These are phyloP conservation scores for Fulica atra DNA, from an alignment of 2,113 vertebrate species.

Conservation along the genomic window DNA sequence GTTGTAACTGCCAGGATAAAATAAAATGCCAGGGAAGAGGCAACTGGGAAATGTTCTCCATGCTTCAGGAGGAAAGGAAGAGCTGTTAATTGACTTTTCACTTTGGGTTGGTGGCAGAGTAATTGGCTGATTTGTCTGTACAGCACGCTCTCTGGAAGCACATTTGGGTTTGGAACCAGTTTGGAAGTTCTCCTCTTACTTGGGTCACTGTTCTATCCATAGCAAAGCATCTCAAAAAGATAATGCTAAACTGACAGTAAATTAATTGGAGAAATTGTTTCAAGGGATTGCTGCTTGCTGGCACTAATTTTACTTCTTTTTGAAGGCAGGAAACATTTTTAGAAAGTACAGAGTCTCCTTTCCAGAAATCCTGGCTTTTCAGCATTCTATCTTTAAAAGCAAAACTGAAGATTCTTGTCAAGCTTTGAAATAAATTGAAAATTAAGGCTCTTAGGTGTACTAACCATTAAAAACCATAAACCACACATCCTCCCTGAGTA, in stretches of 20 bases:
- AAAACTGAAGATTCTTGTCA: not conserved
- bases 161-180: not conserved
- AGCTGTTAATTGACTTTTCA: not conserved
- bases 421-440: not conserved
- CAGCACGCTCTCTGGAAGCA: not conserved
- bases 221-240: conserved; percentile 10
- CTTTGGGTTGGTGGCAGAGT: not conserved
- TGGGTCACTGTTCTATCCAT: not conserved
- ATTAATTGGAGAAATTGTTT: not conserved
- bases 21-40: not conserved
- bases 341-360: not conserved
- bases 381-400: not conserved
- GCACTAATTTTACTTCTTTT: not conserved
- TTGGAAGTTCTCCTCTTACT: not conserved
- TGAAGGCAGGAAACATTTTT: not conserved
- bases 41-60: not conserved
- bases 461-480: not conserved
- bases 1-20: not conserved
- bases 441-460: not conserved
- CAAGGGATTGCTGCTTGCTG: not conserved
- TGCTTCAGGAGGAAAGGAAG: not conserved
- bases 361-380: not conserved
- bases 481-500: fast-evolving
- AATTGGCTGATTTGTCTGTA: not conserved
- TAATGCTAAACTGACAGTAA: conserved; percentile 7